Conservation (phyloP, 2,113 vertebrate species). For the Spermophilus dauricus region DNA sequence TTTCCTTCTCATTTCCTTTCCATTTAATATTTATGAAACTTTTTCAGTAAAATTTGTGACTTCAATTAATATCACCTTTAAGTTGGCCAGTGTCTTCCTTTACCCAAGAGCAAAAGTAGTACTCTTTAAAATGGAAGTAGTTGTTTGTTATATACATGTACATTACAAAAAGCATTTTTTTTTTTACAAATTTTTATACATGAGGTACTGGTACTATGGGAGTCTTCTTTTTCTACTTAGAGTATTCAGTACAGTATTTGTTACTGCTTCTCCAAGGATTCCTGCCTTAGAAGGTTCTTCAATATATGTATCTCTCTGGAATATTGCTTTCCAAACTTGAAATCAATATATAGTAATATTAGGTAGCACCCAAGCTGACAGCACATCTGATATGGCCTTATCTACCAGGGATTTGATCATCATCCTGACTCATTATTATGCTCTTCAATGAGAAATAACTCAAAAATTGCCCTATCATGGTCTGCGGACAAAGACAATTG, state of each 20-base stretch:
- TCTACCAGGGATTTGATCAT: neutral
- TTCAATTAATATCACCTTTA: neutral
- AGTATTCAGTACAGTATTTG: neutral
- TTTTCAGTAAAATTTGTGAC: conserved; percentile 5
- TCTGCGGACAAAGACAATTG: neutral
- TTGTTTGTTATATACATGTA: neutral
- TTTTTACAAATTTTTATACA: neutral
- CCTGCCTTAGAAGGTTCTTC: neutral
- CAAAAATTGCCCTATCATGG: neutral
- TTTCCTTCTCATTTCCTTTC: neutral
- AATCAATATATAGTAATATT: neutral
- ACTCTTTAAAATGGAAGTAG: neutral
- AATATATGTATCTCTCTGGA: neutral
- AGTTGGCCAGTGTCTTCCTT: neutral
- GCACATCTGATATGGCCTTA: neutral
- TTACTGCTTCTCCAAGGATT: neutral
- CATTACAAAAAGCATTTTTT: neutral
- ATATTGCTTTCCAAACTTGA: neutral
- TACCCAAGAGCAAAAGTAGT: neutral
- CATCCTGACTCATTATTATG: neutral
- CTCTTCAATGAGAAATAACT: neutral
- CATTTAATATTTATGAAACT: neutral
- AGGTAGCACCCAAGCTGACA: neutral
- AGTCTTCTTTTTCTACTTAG: neutral
- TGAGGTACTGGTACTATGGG: neutral